Percentiles rank a stretch among this genome's conserved stretches.
These are phyloP conservation scores for Chloroceryle aenea DNA, from an alignment of 2,113 vertebrate species.

Conservation along the genomic window DNA sequence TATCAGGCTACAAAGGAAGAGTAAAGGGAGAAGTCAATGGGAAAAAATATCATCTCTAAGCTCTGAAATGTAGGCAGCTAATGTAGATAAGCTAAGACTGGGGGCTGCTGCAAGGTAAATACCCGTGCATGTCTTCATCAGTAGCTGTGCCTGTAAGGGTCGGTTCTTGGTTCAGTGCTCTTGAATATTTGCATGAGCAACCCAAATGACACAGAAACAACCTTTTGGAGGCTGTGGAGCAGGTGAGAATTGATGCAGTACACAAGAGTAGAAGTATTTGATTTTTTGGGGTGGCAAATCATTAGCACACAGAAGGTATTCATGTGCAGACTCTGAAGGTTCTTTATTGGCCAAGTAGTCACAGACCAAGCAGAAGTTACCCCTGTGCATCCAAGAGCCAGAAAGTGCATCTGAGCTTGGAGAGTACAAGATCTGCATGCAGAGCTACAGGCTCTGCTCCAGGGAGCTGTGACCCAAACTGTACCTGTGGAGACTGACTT, in stretches of 20 bases:
- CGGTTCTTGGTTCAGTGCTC: neutral
- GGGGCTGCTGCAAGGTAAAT: neutral
- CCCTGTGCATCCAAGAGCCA: neutral
- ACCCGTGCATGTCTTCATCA: neutral
- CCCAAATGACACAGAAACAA: neutral
- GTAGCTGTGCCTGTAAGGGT: neutral
- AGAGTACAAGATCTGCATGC: neutral
- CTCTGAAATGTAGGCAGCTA: neutral
- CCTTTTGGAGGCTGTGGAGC: neutral
- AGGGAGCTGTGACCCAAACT: neutral
- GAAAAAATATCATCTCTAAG: neutral
- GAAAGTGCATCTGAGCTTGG: neutral
- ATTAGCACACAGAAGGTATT: fast-evolving
- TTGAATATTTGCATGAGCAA: neutral
- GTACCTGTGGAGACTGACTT: neutral
- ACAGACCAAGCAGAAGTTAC: neutral
- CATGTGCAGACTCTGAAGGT: fast-evolving
- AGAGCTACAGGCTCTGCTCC: neutral
- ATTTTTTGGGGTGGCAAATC: fast-evolving
- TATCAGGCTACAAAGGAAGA: neutral
- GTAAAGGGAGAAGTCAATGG: neutral
- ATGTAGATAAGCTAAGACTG: neutral
- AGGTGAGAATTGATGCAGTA: neutral
- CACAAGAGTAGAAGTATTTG: neutral
- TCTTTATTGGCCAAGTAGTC: neutral